A percentile compares a stretch with the other conserved stretches of the same genome.
These are phyloP conservation scores for Leucosticte australis DNA, from an alignment of 2,113 vertebrate genomes.

Conservation along the genomic window DNA sequence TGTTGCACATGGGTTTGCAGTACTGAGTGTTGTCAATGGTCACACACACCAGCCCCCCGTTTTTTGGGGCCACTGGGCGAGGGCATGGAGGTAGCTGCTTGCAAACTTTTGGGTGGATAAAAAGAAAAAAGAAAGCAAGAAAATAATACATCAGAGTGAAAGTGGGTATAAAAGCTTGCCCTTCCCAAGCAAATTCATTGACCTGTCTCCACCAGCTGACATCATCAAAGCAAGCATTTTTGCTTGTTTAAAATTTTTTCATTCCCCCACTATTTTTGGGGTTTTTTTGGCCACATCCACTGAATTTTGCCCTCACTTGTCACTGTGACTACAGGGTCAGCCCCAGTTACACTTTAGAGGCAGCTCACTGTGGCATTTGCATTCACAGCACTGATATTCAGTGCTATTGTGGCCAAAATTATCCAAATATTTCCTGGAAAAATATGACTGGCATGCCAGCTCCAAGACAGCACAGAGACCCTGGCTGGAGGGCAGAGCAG, in stretches of 20 bases:
- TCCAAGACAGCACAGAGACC: not conserved
- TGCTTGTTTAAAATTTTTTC: not conserved
- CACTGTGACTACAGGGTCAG: not conserved
- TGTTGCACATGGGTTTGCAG: constrained; percentile 84
- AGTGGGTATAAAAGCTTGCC: not conserved
- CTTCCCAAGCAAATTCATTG: not conserved
- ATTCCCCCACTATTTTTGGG: rapidly evolving
- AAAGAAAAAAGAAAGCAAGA: not conserved
- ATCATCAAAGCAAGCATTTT: not conserved
- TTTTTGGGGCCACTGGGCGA: constrained; percentile 17
- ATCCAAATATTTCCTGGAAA: not conserved
- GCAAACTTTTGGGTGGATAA: constrained; percentile 40
- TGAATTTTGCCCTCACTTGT: not conserved
- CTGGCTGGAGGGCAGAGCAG: not conserved
- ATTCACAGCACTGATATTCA: not conserved
- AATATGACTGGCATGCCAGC: rapidly evolving
- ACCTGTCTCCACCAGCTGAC: not conserved
- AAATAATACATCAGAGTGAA: not conserved
- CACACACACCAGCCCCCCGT: constrained; percentile 73
- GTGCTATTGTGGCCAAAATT: not conserved
- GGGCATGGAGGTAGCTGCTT: constrained; percentile 19
- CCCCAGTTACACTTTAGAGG: not conserved
- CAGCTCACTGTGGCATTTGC: not conserved
- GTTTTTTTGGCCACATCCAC: not conserved
- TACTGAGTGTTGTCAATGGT: constrained; percentile 31